These are phyloP conservation scores for Phocoena phocoena DNA, from an alignment of 2,113 vertebrate genomes.

Conservation along the genomic window DNA sequence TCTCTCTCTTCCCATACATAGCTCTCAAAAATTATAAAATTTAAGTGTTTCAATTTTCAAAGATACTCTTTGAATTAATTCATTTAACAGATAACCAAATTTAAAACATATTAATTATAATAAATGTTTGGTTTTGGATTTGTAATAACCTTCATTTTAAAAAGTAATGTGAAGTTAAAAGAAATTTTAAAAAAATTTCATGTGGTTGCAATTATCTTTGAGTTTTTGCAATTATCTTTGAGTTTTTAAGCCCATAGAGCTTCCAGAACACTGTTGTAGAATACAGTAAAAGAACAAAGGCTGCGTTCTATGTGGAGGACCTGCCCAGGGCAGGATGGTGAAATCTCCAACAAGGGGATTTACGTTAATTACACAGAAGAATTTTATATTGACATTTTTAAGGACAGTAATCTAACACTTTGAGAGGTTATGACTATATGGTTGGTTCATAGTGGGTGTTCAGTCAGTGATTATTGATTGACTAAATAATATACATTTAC, in stretches of 20 bases:
- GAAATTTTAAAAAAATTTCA: background rate
- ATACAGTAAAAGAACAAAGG: background rate
- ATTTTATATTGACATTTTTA: background rate
- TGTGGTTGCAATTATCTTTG: background rate
- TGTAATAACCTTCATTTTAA: background rate
- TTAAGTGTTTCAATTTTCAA: constrained; percentile 7
- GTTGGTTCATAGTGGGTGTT: background rate
- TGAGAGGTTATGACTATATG: background rate
- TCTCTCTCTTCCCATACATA: background rate
- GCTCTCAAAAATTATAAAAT: background rate
- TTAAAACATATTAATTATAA: background rate
- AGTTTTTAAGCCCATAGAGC: background rate
- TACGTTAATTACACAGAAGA: background rate
- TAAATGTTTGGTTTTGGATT: background rate
- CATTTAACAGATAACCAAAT: background rate
- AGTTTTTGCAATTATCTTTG: background rate
- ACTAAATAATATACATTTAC: background rate
- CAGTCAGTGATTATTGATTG: background rate
- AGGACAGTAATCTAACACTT: background rate
- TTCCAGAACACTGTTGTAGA: background rate
- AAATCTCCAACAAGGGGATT: background rate
- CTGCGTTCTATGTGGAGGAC: background rate
- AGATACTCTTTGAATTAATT: background rate
- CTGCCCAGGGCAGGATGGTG: background rate
- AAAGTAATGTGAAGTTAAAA: background rate